Conservation (phyloP, 2,797 vertebrate species). For the Takifugu rubripes region DNA sequence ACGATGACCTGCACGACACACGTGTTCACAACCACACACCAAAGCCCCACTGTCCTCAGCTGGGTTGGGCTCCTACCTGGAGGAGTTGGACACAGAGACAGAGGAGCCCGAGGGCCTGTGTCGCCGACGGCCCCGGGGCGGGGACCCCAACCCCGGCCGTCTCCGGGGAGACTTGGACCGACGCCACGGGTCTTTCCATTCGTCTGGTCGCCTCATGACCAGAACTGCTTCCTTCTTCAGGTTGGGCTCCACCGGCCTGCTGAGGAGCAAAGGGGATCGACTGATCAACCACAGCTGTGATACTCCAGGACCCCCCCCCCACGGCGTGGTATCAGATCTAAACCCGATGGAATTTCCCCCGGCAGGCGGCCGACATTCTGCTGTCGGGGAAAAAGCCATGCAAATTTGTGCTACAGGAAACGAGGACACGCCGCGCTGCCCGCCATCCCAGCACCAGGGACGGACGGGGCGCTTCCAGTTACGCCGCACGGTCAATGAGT, state of each 20-base stretch:
- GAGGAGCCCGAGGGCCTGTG: conserved; percentile 91
- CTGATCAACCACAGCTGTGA: no score
- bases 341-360: no score
- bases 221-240: conserved; percentile 75
- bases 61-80: conserved; percentile 74
- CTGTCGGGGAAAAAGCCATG: no score
- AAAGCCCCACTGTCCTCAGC: no score
- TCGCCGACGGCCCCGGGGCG: conserved; percentile 83
- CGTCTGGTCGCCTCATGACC: conserved; percentile 86
- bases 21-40: neutral
- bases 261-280: conserved; percentile 32
- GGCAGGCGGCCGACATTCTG: no score
- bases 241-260: conserved; percentile 85
- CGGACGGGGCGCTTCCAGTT: no score
- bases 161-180: conserved; percentile 96
- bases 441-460: no score
- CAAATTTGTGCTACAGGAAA: no score
- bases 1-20: conserved; percentile 84
- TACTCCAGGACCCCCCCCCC: no score
- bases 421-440: no score
- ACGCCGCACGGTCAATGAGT: neutral
- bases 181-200: conserved; percentile 98
- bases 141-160: conserved; percentile 83
- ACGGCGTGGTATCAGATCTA: no score
- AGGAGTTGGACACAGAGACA: conserved; percentile 89